Evolutionary conservation across 2,888 invertebrate genomes (phyloP).

Genomic region (Lordiphosa andalusiaca): DNA sequence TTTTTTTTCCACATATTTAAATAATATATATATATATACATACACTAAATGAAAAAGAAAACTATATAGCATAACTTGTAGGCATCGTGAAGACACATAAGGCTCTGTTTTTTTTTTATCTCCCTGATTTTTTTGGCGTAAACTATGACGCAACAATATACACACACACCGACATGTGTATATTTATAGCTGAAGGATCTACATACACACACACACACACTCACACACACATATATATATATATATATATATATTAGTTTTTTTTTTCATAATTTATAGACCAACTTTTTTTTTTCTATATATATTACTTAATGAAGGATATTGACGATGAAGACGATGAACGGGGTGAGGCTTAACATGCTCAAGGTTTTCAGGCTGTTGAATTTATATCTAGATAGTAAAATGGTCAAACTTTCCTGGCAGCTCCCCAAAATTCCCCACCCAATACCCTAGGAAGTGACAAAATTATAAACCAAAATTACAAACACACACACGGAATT

Average conservation of each 20-base stretch:
- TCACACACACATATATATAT: conserved; percentile 26
- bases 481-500: background rate
- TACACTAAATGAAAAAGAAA: conserved; percentile 17
- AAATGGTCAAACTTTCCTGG: background rate
- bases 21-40: conserved; percentile 18
- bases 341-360: conserved; percentile 23
- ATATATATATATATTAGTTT: conserved; percentile 39
- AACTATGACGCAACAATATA: conserved; percentile 40
- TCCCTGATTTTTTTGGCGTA: conserved; percentile 55
- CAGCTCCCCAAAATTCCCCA: background rate
- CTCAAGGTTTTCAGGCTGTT: conserved; percentile 42
- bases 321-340: too few relatives aligned
- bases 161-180: conserved; percentile 25
- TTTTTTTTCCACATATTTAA: conserved; percentile 20
- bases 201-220: conserved; percentile 16
- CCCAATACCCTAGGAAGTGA: too few relatives aligned
- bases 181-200: conserved; percentile 59
- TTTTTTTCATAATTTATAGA: conserved; percentile 70
- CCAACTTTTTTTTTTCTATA: conserved; percentile 55
- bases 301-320: conserved; percentile 25
- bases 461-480: background rate
- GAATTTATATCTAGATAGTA: too few relatives aligned
- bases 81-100: conserved; percentile 48
- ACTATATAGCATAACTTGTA: conserved; percentile 40
- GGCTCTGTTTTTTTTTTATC: conserved; percentile 61